Base-by-base conservation (phyloP, 2,888 invertebrate species). In the Leuctra nigra region DNA sequence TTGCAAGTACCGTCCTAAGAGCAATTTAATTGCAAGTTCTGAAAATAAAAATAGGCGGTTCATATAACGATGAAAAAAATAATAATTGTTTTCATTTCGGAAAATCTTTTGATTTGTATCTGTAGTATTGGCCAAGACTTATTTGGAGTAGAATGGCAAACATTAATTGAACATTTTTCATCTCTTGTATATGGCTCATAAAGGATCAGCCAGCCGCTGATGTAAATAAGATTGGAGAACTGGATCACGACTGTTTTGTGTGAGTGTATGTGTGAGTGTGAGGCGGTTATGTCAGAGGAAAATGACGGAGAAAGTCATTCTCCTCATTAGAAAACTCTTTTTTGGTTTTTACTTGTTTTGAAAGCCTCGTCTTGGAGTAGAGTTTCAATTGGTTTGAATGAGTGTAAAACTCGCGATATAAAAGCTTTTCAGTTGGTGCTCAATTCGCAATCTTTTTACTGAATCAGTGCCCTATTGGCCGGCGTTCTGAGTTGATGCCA, bases 231-330 rank as follows among this genome's bases (percentile, higher is more conserved):
- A 39, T 39, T 39, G 2, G 39, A 4, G 39, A 39, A 18, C 39
- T 39, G 39, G 39, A 39, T 39, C 39, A 39, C 39, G 39, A 18
- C 3, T 16, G 7, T 16, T 39, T 7, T 16, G 20, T 13, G 39
- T 44, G 44, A 22, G 20, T 44, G 23, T 20, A 9, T 22, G 44
- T 44, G 20, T 44, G 44, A 23, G 23, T 20, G 23, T 44, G n/a
- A n/a, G n/a, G n/a, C n/a, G n/a, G 44, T 44, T 44, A 44, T 22
- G 44, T 44, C 44, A 44, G 44, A 11, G n/a, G 44, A 44, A n/a
- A 39, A 22, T 44, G 44, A 44, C 44, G 44, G 44, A 44, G 44
- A 44, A 44, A 44, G 44, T 44, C 20, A 20, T n/a, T 22, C 11
- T 44, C 44, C 44, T 44, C 18, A 44, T 44, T 44, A 44, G 20